Evolutionary conservation across 2,113 vertebrate species (phyloP).

Genomic region (Machaerirhynchus nigripectus): DNA sequence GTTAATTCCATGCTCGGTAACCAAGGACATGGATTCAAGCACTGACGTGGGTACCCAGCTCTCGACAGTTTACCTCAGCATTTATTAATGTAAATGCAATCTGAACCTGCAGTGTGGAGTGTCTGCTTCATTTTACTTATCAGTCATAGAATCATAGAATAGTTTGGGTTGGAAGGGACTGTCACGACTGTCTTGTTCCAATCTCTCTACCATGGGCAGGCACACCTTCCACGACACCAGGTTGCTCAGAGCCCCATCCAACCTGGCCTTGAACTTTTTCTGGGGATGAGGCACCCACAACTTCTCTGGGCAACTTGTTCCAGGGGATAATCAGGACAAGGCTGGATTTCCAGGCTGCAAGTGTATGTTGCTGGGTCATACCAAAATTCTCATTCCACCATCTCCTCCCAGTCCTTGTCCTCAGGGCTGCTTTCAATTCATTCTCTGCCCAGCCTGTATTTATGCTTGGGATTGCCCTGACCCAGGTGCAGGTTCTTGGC

Average conservation of each 20-base stretch:
- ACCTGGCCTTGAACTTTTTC: not conserved
- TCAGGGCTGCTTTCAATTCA: not conserved
- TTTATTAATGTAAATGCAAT: not conserved
- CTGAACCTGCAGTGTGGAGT: not conserved
- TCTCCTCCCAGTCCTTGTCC: not conserved
- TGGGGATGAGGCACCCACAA: not conserved
- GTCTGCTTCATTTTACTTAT: not conserved
- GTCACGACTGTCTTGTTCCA: not conserved
- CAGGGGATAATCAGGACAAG: not conserved
- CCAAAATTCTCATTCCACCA: not conserved
- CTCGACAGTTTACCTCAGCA: not conserved
- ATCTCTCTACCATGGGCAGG: not conserved
- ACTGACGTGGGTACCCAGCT: not conserved
- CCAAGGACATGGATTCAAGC: accelerated
- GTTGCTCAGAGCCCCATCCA: not conserved
- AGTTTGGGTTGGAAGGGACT: not conserved
- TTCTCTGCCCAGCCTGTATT: not conserved
- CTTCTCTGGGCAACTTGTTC: not conserved
- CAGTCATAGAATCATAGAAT: not conserved
- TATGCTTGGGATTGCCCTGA: not conserved
- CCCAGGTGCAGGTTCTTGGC: not conserved
- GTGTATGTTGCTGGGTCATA: not conserved
- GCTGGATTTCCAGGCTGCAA: not conserved
- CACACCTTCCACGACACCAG: not conserved
- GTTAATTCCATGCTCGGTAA: not conserved